phyloP scores from a whole-genome alignment of 1,140 invertebrate species.

The Drosophila orosa region DNA sequence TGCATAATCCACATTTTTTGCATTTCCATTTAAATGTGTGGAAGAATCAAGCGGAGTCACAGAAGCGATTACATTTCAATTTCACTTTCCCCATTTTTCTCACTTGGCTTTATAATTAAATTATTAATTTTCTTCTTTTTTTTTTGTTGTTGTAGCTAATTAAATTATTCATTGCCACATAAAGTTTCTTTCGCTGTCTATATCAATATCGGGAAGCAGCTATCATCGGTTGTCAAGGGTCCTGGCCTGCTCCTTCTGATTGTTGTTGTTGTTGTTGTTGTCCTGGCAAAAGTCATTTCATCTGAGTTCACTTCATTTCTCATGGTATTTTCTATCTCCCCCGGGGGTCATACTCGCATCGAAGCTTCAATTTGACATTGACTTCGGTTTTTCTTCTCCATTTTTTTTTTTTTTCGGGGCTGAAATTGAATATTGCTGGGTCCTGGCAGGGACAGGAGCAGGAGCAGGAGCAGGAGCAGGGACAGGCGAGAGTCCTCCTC shows the following conservation, averaged over 20 bases:
- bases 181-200: slow-evolving; percentile 27
- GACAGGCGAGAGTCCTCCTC: background rate
- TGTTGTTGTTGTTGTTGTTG: slow-evolving; percentile 30
- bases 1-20: slow-evolving; percentile 22
- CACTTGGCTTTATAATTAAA: slow-evolving; percentile 3
- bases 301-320: slow-evolving; percentile 51
- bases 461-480: background rate
- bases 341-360: slow-evolving; percentile 24
- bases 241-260: background rate
- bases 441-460: background rate
- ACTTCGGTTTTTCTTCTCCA: slow-evolving; percentile 8
- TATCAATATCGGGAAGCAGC: slow-evolving; percentile 29
- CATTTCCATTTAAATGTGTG: slow-evolving; percentile 16
- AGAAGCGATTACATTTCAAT: background rate
- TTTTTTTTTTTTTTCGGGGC: background rate
- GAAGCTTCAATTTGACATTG: slow-evolving; percentile 45
- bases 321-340: slow-evolving; percentile 42
- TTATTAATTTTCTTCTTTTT: no score
- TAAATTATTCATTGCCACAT: slow-evolving; percentile 32
- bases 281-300: slow-evolving; percentile 51
- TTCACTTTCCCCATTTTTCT: background rate
- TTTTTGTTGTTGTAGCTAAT: no score
- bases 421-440: slow-evolving; percentile 47
- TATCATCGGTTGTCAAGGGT: slow-evolving; percentile 32
- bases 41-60: slow-evolving; percentile 12